Conservation (phyloP, 2,888 invertebrate species). For the Plutella xylostella region DNA sequence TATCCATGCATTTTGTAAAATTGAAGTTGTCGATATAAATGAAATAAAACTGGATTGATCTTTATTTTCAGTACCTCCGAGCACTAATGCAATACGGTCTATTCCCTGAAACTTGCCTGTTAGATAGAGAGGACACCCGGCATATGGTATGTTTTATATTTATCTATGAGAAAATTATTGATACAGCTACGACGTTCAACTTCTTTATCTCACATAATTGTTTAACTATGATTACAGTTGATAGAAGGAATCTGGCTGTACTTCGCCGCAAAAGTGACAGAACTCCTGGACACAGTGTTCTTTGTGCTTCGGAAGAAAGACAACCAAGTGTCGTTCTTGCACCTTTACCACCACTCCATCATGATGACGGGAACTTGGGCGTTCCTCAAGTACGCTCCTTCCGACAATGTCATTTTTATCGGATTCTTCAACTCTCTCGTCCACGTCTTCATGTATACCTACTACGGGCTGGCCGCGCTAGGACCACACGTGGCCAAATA, state of each 20-base stretch:
- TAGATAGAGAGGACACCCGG: conserved; percentile 27
- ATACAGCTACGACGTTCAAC: background rate
- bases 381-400: conserved; percentile 79
- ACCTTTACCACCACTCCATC: conserved; percentile 86
- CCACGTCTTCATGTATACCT: conserved; percentile 86
- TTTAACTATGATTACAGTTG: conserved; percentile 54
- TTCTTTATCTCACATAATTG: background rate
- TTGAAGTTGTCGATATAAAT: background rate
- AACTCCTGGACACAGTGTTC: conserved; percentile 85
- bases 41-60: background rate
- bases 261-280: conserved; percentile 80
- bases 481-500: conserved; percentile 81
- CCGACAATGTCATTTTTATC: conserved; percentile 78
- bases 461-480: conserved; percentile 81
- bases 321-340: conserved; percentile 86
- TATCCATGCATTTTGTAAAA: background rate
- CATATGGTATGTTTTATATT: conserved; percentile 19
- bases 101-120: conserved; percentile 35
- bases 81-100: conserved; percentile 39
- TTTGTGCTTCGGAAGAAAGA: conserved; percentile 85
- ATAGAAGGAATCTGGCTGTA: conserved; percentile 72
- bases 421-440: conserved; percentile 81
- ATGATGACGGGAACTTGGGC: conserved; percentile 83
- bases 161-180: background rate
- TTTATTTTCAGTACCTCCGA: conserved; percentile 35